Evolutionary conservation across 1,140 invertebrate species (phyloP).

Genomic region (Calliopsis andreniformis): DNA sequence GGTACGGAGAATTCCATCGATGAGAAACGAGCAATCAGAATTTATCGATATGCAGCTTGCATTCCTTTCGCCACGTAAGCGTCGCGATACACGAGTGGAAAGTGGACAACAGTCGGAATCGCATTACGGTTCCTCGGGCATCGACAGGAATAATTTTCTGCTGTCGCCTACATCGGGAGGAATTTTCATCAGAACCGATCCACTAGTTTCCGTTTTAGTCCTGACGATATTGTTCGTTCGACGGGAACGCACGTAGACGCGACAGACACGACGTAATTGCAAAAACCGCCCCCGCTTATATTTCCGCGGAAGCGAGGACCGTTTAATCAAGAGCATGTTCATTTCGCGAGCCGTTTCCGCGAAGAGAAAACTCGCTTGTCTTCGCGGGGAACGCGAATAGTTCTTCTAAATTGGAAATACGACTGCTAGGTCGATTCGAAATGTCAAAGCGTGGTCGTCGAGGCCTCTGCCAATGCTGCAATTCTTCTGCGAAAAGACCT

Average conservation of each 20-base stretch:
- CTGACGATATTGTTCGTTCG: background rate
- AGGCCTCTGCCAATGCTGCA: background rate
- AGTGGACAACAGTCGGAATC: slow-evolving; percentile 1
- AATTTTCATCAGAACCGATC: slow-evolving; percentile 25
- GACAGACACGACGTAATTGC: background rate
- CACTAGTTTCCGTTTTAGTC: slow-evolving; percentile 28
- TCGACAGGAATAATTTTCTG: slow-evolving; percentile 17
- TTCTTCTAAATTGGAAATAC: background rate
- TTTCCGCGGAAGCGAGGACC: background rate
- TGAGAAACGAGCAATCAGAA: slow-evolving; percentile 1
- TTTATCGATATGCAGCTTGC: slow-evolving; percentile 14
- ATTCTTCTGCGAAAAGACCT: background rate
- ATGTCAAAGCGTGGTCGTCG: slow-evolving; percentile 11
- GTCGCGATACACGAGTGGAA: slow-evolving; percentile 22
- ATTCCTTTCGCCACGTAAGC: slow-evolving; percentile 41
- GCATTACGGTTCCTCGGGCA: slow-evolving; percentile 18
- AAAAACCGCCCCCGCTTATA: slow-evolving; percentile 8
- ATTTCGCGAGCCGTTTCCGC: background rate
- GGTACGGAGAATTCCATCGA: background rate
- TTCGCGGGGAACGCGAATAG: background rate
- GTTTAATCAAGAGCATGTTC: background rate
- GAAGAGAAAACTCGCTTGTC: background rate
- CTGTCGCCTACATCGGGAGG: background rate
- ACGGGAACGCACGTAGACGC: background rate
- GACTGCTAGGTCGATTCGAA: background rate